Base-by-base conservation (phyloP, 2,797 vertebrate genomes). In the Echeneis naucrates region DNA sequence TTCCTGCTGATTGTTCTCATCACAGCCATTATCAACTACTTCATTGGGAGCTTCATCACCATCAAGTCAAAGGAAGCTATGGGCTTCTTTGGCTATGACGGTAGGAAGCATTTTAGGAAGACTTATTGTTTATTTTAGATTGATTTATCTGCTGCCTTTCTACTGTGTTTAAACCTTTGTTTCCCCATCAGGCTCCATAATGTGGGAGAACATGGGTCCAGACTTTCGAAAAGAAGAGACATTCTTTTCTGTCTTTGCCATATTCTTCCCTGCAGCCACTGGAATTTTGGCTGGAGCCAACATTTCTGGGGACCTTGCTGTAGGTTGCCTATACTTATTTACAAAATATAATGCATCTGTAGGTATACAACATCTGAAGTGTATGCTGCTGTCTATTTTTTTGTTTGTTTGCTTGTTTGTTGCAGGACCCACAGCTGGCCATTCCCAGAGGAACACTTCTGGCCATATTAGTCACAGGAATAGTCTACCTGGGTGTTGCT, bases 231-330 rank as follows among this genome's bases (percentile, higher is more conserved):
- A 68, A 0, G 92, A 98, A 85, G 92, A 99, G 86, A 96, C 96
- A 0, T 99, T 99, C 90, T 99, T 99, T 88, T 98, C 97, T 0
- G 96, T 99, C 2, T 99, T 99, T 74, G 92, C 98, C 67, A 99
- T 99, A 88, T 99, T 99, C 93, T 99, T 99, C 90, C 98, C 98
- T 54, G 98, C 98, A 70, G 98, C 98, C 77, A 99, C 98, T 65
- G 98, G 98, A 76, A 99, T 99, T 90, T 93, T 99, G 83, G 98
- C 98, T 42, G 98, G 98, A 75, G 96, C 98, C 80, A 99, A 99
- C 92, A 99, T 99, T 93, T 99, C 98, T 51, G 98, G 98, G 91
- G 98, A 99, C 88, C 97, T 99, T 60, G 94, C 96, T 50, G 98
- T 99, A 87, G 96, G 98, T 87, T 10, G 21, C 4, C 10, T 10